These are phyloP conservation scores for Nemotelus pantherinus DNA, from an alignment of 2,888 invertebrate genomes.

Conservation along the genomic window DNA sequence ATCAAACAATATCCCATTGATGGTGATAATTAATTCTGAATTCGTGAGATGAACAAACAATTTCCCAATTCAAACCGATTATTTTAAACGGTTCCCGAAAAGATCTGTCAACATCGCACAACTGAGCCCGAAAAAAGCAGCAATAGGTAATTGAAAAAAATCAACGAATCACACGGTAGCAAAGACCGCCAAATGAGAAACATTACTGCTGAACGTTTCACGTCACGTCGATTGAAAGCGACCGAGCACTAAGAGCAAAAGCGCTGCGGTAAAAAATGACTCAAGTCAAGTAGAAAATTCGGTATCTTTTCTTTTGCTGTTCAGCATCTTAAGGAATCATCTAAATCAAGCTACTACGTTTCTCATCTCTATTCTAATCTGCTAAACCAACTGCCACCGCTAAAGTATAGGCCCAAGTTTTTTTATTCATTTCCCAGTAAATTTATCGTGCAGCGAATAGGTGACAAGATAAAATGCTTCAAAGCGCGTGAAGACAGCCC, in stretches of 20 bases:
- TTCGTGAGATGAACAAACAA: too few relatives aligned
- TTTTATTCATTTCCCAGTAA: constrained; percentile 2
- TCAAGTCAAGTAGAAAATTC: constrained; percentile 19
- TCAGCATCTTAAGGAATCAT: neutral
- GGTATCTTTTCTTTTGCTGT: constrained; percentile 3
- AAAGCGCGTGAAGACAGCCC: constrained; percentile 12
- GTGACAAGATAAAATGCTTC: constrained; percentile 41
- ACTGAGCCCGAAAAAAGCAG: neutral
- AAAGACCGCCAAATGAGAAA: constrained; percentile 2
- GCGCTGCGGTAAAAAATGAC: constrained; percentile 13
- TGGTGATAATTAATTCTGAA: too few relatives aligned
- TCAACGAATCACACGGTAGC: neutral
- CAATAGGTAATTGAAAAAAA: neutral
- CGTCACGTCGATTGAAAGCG: too few relatives aligned
- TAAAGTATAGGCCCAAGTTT: neutral
- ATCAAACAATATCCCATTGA: too few relatives aligned
- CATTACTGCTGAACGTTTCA: neutral
- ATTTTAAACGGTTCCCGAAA: neutral
- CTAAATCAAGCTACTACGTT: neutral
- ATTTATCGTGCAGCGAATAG: constrained; percentile 28
- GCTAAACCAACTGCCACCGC: neutral
- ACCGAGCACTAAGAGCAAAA: too few relatives aligned
- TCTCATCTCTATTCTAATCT: neutral
- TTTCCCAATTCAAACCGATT: neutral
- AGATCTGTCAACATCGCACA: neutral